These are phyloP conservation scores for Acleris literana DNA, from an alignment of 2,888 invertebrate species.

Conservation along the genomic window DNA sequence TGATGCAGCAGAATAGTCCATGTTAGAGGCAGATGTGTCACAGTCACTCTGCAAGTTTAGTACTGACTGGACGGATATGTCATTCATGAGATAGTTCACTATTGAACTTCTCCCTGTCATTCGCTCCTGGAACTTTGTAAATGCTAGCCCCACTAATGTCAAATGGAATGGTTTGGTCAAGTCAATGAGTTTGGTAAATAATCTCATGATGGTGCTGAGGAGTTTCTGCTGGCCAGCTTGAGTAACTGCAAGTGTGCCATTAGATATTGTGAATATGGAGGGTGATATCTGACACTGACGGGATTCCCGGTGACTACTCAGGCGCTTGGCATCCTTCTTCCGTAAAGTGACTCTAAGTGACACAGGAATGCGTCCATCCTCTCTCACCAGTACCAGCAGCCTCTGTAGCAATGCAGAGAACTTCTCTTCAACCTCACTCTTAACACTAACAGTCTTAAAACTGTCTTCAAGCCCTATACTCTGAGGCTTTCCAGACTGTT, in stretches of 20 bases:
- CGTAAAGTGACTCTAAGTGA: slow-evolving; percentile 89
- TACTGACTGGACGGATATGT: slow-evolving; percentile 90
- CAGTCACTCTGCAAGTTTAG: slow-evolving; percentile 85
- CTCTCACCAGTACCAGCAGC: slow-evolving; percentile 87
- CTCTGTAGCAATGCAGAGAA: slow-evolving; percentile 87
- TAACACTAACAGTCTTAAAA: slow-evolving; percentile 88
- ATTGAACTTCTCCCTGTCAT: slow-evolving; percentile 88
- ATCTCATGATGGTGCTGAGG: slow-evolving; percentile 87
- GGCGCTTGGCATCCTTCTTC: slow-evolving; percentile 87
- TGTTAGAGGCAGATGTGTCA: slow-evolving; percentile 73
- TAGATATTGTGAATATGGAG: slow-evolving; percentile 83
- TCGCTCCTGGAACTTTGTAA: slow-evolving; percentile 90
- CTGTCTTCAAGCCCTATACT: slow-evolving; percentile 92
- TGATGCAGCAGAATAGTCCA: slow-evolving; percentile 78
- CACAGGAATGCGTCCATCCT: slow-evolving; percentile 91
- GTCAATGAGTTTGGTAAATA: slow-evolving; percentile 89
- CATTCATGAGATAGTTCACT: slow-evolving; percentile 89
- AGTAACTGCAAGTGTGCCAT: slow-evolving; percentile 76
- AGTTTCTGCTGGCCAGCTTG: slow-evolving; percentile 86
- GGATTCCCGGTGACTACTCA: slow-evolving; percentile 88
- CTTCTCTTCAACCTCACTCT: slow-evolving; percentile 89
- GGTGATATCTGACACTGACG: slow-evolving; percentile 89
- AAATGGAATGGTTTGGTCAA: slow-evolving; percentile 90
- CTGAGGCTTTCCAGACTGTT: slow-evolving; percentile 89
- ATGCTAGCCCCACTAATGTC: slow-evolving; percentile 90